Base-by-base conservation (phyloP, 2,797 vertebrate species). In the Ctenopoma kingsleyae region DNA sequence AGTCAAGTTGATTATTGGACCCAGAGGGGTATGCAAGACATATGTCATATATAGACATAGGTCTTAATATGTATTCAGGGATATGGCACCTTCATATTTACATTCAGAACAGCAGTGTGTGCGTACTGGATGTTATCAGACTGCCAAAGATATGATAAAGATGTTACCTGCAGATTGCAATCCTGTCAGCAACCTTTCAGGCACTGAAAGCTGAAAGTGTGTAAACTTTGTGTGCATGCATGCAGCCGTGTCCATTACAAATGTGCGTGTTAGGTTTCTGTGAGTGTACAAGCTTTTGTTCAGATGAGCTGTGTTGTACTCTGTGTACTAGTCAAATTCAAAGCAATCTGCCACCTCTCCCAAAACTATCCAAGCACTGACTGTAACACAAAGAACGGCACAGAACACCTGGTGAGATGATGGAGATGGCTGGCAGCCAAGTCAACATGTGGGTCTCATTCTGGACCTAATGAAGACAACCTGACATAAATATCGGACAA, bases 381-480 rank as follows among this genome's bases (percentile, higher is more conserved):
- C 69, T 75, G 83, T 73, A 84, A 88, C 87, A 90, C 88, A 89
- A 92, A 92, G 81, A 76, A 83, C 71, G 49, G 69, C 48, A 1
- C 71, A 51, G 58, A 83, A 80, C 92, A 93, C 91, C 92, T 93
- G 91, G 91, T 76, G 68, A 77, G 84, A 87, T 87, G 82, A 87
- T 80, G 82, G 71, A 83, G 78, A 66, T 93, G 92, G 93, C 92
- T 32, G 27, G 51, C 55, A 56, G 90, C 92, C 91, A 92, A 80
- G 48, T 32, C 76, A 22, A 78, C 92, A 94, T 93, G 91, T 86
- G 92, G 87, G 78, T 80, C 84, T 76, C 58, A 67, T 90, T 89
- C 80, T 74, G 76, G 83, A 64, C 66, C 78, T 93, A 90, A 93
- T 91, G 78, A 92, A 91, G 91, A 94, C 88, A 90, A 87, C 79